Percentiles rank a stretch among this genome's conserved stretches.
phyloP scores from a whole-genome alignment of 1,140 invertebrate species.

The Galleria mellonella region DNA sequence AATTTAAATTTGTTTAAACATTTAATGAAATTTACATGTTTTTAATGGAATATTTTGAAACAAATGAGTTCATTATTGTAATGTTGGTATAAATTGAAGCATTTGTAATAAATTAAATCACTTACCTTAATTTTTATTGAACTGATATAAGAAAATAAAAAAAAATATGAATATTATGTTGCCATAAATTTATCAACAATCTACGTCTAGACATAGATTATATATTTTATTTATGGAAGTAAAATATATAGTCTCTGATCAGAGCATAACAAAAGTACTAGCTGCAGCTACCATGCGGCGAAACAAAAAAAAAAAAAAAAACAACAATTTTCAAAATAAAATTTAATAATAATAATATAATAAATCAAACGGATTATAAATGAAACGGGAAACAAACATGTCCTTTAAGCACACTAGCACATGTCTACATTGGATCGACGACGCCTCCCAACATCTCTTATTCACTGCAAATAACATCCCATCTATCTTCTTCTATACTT shows the following conservation, averaged over 20 bases:
- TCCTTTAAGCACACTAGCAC: constrained; percentile 41
- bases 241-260: too few species aligned
- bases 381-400: constrained; percentile 51
- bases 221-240: too few species aligned
- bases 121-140: not conserved
- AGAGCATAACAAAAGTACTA: not conserved
- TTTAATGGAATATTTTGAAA: not conserved
- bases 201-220: too few species aligned
- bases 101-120: not conserved
- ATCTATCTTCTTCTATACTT: constrained; percentile 62
- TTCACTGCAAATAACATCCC: not conserved
- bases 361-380: constrained; percentile 48
- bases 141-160: not conserved
- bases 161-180: not conserved
- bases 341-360: constrained; percentile 65
- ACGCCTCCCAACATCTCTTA: constrained; percentile 15
- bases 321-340: constrained; percentile 54
- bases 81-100: too few species aligned
- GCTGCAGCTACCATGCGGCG: constrained; percentile 61
- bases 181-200: too few species aligned
- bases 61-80: too few species aligned
- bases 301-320: constrained; percentile 68
- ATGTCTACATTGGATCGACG: constrained; percentile 34
- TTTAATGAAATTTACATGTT: not conserved
- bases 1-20: too few species aligned